A percentile compares a stretch with the other conserved stretches of the same genome.
Conservation (phyloP, 2,113 vertebrate genomes). For the Microcebus jonahi region DNA sequence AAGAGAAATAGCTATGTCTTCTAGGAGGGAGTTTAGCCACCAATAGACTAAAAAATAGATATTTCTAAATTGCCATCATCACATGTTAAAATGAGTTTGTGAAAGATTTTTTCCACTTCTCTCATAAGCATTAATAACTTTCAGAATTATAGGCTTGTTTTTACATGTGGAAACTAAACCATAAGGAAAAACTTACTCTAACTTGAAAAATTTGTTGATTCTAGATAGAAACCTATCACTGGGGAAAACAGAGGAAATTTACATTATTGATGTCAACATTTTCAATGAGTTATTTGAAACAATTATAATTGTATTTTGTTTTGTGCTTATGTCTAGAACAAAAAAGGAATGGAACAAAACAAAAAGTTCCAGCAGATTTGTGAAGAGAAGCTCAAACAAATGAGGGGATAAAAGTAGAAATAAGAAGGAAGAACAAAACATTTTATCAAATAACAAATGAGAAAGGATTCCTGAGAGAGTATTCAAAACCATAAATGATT, state of each 20-base stretch:
- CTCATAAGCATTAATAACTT: not conserved
- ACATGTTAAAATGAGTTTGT: not conserved
- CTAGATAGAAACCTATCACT: not conserved
- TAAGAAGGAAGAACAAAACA: not conserved
- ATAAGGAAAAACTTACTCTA: not conserved
- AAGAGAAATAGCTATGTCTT: not conserved
- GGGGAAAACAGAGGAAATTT: not conserved
- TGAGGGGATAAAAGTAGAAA: not conserved
- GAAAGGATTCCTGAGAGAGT: not conserved
- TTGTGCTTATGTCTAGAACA: not conserved
- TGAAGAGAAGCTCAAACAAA: not conserved
- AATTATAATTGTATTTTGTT: not conserved
- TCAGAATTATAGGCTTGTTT: not conserved
- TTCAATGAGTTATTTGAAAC: not conserved
- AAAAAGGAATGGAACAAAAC: not conserved
- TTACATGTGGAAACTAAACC: not conserved
- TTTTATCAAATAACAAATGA: not conserved
- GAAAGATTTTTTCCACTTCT: not conserved
- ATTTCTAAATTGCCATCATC: not conserved
- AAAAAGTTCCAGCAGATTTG: not conserved
- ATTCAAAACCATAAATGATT: not conserved
- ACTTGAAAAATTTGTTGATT: not conserved
- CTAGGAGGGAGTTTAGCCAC: not conserved
- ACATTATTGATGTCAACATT: not conserved
- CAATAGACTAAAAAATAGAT: not conserved